Conservation (phyloP, 2,797 vertebrate species). For the Acipenser transmontanus region DNA sequence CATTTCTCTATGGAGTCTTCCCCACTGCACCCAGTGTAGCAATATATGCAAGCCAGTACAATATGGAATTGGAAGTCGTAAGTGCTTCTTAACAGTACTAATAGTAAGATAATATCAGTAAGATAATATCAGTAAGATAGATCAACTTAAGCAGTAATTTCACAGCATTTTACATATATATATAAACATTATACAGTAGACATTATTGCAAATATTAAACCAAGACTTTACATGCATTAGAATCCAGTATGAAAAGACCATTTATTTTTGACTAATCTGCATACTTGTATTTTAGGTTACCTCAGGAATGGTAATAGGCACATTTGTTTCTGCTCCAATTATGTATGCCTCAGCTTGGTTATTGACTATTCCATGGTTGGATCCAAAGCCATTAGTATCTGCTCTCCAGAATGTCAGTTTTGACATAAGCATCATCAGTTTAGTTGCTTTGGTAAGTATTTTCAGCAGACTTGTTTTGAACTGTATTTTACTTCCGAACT, state of each 20-base stretch:
- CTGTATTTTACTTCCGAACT: not conserved
- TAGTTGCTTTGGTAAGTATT: slow-evolving; percentile 80
- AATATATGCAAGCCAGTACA: slow-evolving; percentile 93
- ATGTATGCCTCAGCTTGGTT: slow-evolving; percentile 97
- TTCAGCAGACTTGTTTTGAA: not conserved
- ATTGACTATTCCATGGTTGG: slow-evolving; percentile 82
- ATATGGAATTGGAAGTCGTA: slow-evolving; percentile 93
- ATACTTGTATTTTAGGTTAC: slow-evolving; percentile 64
- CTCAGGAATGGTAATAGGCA: slow-evolving; percentile 95
- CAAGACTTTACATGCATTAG: not conserved
- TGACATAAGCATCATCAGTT: slow-evolving; percentile 86
- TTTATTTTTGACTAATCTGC: too few relatives aligned
- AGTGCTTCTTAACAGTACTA: slow-evolving; percentile 38
- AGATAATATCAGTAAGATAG: too few relatives aligned
- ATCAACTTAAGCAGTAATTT: too few relatives aligned
- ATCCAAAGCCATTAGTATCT: slow-evolving; percentile 69
- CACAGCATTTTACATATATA: too few relatives aligned
- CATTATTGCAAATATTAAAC: not conserved
- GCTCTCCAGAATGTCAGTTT: slow-evolving; percentile 85
- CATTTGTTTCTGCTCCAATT: slow-evolving; percentile 92
- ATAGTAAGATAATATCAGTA: too few relatives aligned
- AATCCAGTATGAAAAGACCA: not conserved
- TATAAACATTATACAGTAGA: too few relatives aligned
- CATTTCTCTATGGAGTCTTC: slow-evolving; percentile 92
- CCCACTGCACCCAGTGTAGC: slow-evolving; percentile 93